Base-by-base conservation (phyloP, 2,113 vertebrate genomes). In the Miniopterus natalensis region DNA sequence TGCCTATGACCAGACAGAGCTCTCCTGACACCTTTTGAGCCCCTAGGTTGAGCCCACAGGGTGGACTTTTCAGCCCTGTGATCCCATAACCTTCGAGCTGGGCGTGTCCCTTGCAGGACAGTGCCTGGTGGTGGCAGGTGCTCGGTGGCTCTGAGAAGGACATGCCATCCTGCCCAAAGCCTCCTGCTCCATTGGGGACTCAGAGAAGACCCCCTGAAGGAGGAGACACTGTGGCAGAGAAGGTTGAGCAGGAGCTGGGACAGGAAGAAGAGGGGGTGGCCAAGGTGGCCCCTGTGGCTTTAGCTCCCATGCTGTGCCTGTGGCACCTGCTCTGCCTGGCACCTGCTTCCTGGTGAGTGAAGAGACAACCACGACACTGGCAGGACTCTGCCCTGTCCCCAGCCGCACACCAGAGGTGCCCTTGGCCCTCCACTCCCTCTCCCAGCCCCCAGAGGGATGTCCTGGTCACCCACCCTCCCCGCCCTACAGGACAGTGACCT, bases 241-340 rank as follows among this genome's bases (percentile, higher is more conserved):
- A 27, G 74, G 59, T 18, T 0, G 7, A n/a, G 29, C 21, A 42
- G 29, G 5, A 29, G 15, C 68, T 51, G 2, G 45, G 11, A 11
- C 20, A 10, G 9, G 17, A 6, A 3, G 9, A 6, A 23, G 25
- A 20, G 3, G n/a, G 40, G 29, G 11, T 0, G 7, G 23, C 17
- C 1, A 10, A 1, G 14, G 40, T 1, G 4, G 51, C n/a, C 2
- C 2, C 15, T 0, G 5, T 3, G 12, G 47, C 75, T 8, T 18
- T 2, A 2, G 27, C 5, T 8, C 36, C 36, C 42, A 2, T 0
- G 0, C 3, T 2, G 1, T 51, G 31, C 31, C 70, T 4, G 15
- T 4, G 40, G 1, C 15, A 0, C 47, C 8, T 18, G 2, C 27
- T 42, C 45, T 6, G 15, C 55, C 1, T 74, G 11, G 1, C 21